Evolutionary conservation across 2,797 vertebrate genomes (phyloP), one percentile per base, ranked within the genome.

Genomic region (Bradypodion pumilum): DNA sequence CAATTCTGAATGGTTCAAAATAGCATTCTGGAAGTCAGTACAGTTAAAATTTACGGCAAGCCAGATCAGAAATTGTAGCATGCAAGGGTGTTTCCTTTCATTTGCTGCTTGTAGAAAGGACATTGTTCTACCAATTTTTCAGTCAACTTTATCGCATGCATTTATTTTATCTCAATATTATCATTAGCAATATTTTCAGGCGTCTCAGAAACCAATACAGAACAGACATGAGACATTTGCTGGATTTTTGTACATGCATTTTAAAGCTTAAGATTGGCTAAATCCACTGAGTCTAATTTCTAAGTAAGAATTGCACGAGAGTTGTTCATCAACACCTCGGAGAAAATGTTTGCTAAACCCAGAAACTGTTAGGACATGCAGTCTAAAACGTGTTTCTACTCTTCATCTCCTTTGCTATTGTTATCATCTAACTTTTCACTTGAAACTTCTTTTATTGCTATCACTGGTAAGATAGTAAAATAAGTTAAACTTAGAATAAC

Each of bases 1-100:
- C 52, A 78, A 88, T 94, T 91, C 93, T 94, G 82, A 95, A 93
- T 92, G 88, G 85, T 93, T 91, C 90, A 91, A 94, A 95, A 79
- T 92, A 77, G 92, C 88, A 83, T 93, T 93, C 90, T 88, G 75
- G 89, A 87, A 87, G 89, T 85, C 0, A 87, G 78, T 37, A 60
- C 74, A 91, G 21, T 78, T 84, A 72, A 78, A 80, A 81, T 73
- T 52, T 23, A 0, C 21, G 86, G 52, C 63, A 74, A 81, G 49
- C 85, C 84, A 89, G 73, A 70, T 60, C 76, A 77, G 60, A 83
- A 73, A 79, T 88, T 83, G 60, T 82, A 89, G 42, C 74, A 86
- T 89, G 77, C 21, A 88, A 79, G 44, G 19, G 76, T 72, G 42
- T 42, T 72, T 78, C 21, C 73, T 77, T 37, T 56, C 37, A 62